These are phyloP conservation scores for Spodoptera exigua DNA, from an alignment of 2,888 invertebrate species.

Conservation along the genomic window DNA sequence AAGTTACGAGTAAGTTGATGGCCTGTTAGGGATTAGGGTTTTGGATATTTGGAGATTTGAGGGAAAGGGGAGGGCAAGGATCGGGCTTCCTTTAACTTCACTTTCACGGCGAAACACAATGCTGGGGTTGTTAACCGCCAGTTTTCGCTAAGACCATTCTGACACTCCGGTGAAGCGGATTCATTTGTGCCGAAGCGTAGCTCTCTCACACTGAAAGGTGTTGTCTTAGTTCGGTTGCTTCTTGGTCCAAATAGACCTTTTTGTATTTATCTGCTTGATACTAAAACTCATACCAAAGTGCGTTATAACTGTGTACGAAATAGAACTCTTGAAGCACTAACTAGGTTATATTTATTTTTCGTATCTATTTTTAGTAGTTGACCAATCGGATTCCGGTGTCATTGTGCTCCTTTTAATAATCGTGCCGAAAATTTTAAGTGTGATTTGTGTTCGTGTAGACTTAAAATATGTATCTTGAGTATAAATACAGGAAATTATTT, in stretches of 20 bases:
- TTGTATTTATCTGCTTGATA: constrained; percentile 6
- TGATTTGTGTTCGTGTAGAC: constrained; percentile 2
- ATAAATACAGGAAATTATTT: neutral
- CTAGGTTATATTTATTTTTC: constrained; percentile 59
- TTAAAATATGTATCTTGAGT: constrained; percentile 4
- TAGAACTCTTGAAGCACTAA: constrained; percentile 33
- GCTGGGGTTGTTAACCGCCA: too few relatives aligned
- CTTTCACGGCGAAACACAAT: too few relatives aligned
- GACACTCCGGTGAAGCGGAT: too few relatives aligned
- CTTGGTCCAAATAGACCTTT: constrained; percentile 18
- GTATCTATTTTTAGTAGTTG: constrained; percentile 54
- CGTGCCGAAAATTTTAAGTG: constrained; percentile 51
- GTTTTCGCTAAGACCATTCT: too few relatives aligned
- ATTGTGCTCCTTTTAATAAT: constrained; percentile 37
- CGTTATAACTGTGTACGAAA: constrained; percentile 29
- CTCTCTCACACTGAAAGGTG: too few relatives aligned
- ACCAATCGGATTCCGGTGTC: constrained; percentile 51
- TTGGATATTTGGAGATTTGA: too few relatives aligned
- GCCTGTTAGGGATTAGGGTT: too few relatives aligned
- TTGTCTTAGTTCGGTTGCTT: neutral
- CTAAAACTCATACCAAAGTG: constrained; percentile 29
- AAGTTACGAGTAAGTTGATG: too few relatives aligned
- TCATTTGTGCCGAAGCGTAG: too few relatives aligned
- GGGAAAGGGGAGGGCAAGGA: too few relatives aligned
- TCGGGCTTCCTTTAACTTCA: too few relatives aligned